These are phyloP conservation scores for Sander vitreus DNA, from an alignment of 2,113 vertebrate species.

Conservation along the genomic window DNA sequence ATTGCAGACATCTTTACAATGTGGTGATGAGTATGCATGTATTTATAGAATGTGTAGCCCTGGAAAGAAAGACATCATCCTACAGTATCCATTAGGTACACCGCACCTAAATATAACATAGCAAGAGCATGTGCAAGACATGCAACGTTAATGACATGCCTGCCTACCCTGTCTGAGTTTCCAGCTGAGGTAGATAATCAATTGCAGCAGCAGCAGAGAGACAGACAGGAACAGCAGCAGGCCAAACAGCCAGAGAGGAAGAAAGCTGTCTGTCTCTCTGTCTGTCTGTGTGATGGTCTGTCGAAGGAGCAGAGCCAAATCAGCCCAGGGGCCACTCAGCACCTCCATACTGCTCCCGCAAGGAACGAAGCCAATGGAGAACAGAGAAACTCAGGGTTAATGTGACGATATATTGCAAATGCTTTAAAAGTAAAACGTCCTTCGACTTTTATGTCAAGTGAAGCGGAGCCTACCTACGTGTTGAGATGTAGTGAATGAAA, in stretches of 20 bases:
- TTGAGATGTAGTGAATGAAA: background rate
- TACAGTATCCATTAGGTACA: background rate
- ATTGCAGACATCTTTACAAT: background rate
- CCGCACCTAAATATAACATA: constrained; percentile 2
- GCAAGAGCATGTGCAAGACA: background rate
- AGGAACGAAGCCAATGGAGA: background rate
- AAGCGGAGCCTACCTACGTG: background rate
- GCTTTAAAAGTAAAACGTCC: background rate
- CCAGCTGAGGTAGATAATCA: constrained; percentile 70
- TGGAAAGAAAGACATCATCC: too few species aligned
- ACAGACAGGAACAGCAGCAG: constrained; percentile 69
- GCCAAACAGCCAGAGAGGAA: constrained; percentile 50
- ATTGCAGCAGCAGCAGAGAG: constrained; percentile 68
- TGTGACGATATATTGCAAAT: background rate
- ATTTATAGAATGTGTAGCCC: constrained; percentile 16
- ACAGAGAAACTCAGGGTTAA: background rate
- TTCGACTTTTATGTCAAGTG: background rate
- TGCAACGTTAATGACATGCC: constrained; percentile 15
- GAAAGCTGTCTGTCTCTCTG: constrained; percentile 8
- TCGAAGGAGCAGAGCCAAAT: constrained; percentile 68
- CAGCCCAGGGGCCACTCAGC: constrained; percentile 70
- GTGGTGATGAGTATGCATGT: background rate
- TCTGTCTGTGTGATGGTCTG: constrained; percentile 16
- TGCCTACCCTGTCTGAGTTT: constrained; percentile 73
- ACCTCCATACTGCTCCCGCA: constrained; percentile 64